Evolutionary conservation across 2,888 invertebrate species (phyloP), one percentile per base, ranked within the genome.

Genomic region (Agrochola lota): DNA sequence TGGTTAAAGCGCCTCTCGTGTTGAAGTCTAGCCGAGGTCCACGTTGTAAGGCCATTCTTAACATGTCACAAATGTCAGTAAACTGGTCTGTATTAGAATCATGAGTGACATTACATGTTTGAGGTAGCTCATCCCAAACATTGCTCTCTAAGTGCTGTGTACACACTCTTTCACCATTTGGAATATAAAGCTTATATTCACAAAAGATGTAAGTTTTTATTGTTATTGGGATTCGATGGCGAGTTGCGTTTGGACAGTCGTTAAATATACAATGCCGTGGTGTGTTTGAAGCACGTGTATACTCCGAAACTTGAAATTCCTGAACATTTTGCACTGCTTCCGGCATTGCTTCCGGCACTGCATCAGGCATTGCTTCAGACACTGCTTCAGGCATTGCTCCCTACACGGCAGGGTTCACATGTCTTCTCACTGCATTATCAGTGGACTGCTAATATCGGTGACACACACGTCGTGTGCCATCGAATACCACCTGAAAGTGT

Each of bases 101-200:
- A 76, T 82, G 77, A 30, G 67, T 81, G 55, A 74, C 73, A 77
- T 82, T 77, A 62, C 81, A 81, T 49, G 46, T 59, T 75, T 75
- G 75, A 46, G 81, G 78, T 59, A 78, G 68, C 57, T 81, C 73
- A 57, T 74, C 73, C 78, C 78, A 78, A 57, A 57, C 57, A 3
- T 57, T 57, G 57, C 2, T 57, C 57, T 57, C n/a, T 57, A 57
- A 57, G 57, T 57, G 57, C 57, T 57, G 57, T 57, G 7, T 57
- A 57, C 57, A n/a, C 52, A 52, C 55, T 55, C 23, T 55, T 55
- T 23, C 55, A 55, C 55, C 55, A 55, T 55, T 55, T 55, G 55
- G 8, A 55, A 55, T 55, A 55, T 55, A 52, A 52, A 52, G 23
- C 52, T 52, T 52, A 52, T 52, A 52, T 52, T 52, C 23, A 52